Evolutionary conservation across 2,797 vertebrate genomes (phyloP).

Genomic region (Gadopsis marmoratus): DNA sequence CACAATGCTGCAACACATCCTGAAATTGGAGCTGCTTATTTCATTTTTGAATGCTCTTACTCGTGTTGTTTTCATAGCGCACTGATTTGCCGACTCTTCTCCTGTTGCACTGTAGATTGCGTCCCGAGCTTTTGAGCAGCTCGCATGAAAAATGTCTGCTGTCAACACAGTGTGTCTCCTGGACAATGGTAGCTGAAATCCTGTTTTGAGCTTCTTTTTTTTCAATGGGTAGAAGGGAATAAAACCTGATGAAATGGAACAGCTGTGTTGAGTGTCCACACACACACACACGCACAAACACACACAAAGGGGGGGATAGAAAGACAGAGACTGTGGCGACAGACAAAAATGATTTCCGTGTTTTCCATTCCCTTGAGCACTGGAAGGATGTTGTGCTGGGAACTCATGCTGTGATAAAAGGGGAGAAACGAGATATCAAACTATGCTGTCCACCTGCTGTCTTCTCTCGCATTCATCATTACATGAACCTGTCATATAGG

Average conservation of each 20-base stretch:
- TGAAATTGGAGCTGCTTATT: constrained; percentile 70
- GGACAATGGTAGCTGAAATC: constrained; percentile 75
- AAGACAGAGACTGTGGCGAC: constrained; percentile 49
- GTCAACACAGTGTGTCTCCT: constrained; percentile 71
- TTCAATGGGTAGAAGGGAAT: constrained; percentile 67
- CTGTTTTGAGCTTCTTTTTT: constrained; percentile 62
- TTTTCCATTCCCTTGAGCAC: constrained; percentile 78
- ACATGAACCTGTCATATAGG: constrained; percentile 70
- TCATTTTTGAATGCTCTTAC: constrained; percentile 61
- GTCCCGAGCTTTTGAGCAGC: constrained; percentile 66
- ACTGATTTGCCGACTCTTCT: constrained; percentile 66
- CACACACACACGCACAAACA: constrained; percentile 41
- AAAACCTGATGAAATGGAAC: constrained; percentile 82
- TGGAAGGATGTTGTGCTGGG: constrained; percentile 65
- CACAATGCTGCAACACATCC: constrained; percentile 69
- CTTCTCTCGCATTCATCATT: constrained; percentile 77
- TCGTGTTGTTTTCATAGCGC: constrained; percentile 63
- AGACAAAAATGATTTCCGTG: constrained; percentile 69
- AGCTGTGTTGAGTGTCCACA: constrained; percentile 62
- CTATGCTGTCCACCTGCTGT: constrained; percentile 83
- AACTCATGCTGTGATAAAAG: constrained; percentile 84
- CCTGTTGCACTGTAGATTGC: constrained; percentile 70
- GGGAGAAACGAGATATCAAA: constrained; percentile 80
- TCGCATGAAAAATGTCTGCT: constrained; percentile 73
- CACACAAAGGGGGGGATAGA: constrained; percentile 23